Percentiles rank a stretch among this genome's conserved stretches.
These are phyloP conservation scores for Ligdia adustata DNA, from an alignment of 2,888 invertebrate species.

Conservation along the genomic window DNA sequence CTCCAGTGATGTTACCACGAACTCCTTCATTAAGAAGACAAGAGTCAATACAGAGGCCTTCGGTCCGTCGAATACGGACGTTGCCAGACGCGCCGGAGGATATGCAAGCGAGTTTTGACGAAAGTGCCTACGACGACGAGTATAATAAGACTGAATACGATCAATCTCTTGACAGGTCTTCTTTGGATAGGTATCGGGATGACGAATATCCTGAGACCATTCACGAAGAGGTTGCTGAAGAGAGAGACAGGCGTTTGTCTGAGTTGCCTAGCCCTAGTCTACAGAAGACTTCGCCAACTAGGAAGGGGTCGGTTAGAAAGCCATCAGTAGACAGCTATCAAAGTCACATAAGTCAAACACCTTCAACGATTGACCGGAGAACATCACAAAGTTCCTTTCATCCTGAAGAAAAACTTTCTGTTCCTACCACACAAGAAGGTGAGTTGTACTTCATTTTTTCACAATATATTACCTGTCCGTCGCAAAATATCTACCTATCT, in stretches of 20 bases:
- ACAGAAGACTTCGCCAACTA: conserved; percentile 75
- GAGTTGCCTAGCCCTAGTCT: conserved; percentile 60
- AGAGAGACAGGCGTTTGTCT: conserved; percentile 66
- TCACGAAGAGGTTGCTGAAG: conserved; percentile 62
- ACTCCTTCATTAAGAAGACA: conserved; percentile 76
- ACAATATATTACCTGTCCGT: too few species aligned
- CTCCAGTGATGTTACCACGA: conserved; percentile 65
- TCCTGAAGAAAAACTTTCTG: conserved; percentile 82
- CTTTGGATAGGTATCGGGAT: conserved; percentile 75
- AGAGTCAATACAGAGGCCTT: conserved; percentile 79
- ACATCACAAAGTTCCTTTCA: conserved; percentile 79
- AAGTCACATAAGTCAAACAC: conserved; percentile 75
- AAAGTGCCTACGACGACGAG: conserved; percentile 83
- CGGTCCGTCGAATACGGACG: conserved; percentile 75
- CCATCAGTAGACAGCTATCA: conserved; percentile 78
- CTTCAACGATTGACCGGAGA: conserved; percentile 72
- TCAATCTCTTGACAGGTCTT: conserved; percentile 70
- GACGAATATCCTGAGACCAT: conserved; percentile 72
- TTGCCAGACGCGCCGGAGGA: conserved; percentile 79
- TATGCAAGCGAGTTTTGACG: conserved; percentile 72
- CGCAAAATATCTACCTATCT: too few species aligned
- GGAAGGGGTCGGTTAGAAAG: conserved; percentile 65
- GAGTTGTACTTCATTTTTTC: too few species aligned
- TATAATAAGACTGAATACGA: conserved; percentile 81
- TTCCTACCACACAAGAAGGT: conserved; percentile 75